These are phyloP conservation scores for Chrysemys picta DNA, from an alignment of 2,113 vertebrate species.

Conservation along the genomic window DNA sequence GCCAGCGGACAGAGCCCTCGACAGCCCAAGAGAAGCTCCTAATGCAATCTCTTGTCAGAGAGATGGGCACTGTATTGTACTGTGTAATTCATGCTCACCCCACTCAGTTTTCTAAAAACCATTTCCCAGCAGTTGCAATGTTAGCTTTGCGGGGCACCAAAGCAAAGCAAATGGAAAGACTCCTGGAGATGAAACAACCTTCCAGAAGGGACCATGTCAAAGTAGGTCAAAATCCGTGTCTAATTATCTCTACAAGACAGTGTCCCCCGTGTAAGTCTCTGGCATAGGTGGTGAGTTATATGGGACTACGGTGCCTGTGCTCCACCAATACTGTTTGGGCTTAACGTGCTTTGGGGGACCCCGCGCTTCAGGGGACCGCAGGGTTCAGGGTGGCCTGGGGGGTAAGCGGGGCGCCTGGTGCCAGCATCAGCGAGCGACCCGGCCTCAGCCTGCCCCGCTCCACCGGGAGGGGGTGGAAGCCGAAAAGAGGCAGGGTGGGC, in stretches of 20 bases:
- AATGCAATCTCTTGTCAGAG: background rate
- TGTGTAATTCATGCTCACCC: background rate
- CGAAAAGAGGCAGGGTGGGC: too few species aligned
- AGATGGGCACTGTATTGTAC: background rate
- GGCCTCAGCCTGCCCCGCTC: too few species aligned
- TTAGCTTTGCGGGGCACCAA: background rate
- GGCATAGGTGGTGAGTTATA: background rate
- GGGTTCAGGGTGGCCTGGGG: too few species aligned
- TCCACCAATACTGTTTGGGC: too few species aligned
- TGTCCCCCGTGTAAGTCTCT: background rate
- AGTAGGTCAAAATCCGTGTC: background rate
- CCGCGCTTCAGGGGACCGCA: too few species aligned
- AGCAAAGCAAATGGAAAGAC: background rate
- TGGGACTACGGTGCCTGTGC: too few species aligned
- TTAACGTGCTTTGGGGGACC: too few species aligned
- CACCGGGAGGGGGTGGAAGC: too few species aligned
- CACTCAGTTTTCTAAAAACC: background rate
- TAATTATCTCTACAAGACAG: background rate
- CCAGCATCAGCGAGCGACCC: too few species aligned
- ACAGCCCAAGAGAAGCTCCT: background rate
- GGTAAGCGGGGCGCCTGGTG: too few species aligned
- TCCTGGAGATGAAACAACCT: background rate
- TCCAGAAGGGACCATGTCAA: background rate
- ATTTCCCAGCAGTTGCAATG: background rate
- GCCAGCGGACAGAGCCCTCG: background rate